Conservation (phyloP, 2,113 vertebrate genomes). For the Bos indicus region DNA sequence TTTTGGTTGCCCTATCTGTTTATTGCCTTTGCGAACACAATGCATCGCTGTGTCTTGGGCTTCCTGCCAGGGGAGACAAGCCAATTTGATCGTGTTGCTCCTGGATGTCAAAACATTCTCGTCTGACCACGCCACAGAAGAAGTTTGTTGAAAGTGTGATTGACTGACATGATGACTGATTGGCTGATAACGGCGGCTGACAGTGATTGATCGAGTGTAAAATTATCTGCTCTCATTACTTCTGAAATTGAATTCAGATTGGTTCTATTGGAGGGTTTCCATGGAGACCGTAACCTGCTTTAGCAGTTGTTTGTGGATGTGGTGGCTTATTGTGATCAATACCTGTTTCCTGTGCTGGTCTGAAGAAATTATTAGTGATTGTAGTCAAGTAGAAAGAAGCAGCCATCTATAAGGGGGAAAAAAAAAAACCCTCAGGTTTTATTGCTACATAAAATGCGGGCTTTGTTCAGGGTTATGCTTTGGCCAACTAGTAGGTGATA, state of each 20-base stretch:
- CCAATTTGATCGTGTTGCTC: constrained; percentile 49
- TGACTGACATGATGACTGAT: constrained; percentile 81
- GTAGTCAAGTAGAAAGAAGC: neutral
- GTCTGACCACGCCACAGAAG: neutral
- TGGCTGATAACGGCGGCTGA: constrained; percentile 82
- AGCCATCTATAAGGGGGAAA: accelerated
- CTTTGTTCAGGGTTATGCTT: neutral
- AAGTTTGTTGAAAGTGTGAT: constrained; percentile 68
- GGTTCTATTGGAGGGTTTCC: constrained; percentile 80
- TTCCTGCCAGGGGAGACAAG: neutral
- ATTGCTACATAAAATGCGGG: neutral
- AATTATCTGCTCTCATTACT: constrained; percentile 82
- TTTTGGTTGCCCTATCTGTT: neutral
- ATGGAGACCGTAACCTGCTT: constrained; percentile 74
- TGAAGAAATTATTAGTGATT: constrained; percentile 36
- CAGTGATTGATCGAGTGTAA: constrained; percentile 84
- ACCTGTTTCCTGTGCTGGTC: constrained; percentile 39
- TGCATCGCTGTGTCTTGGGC: neutral
- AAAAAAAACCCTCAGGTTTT: neutral
- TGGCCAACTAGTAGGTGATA: neutral
- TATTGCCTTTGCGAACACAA: neutral
- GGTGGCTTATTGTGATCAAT: constrained; percentile 60
- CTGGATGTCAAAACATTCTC: constrained; percentile 48
- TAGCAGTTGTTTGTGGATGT: constrained; percentile 51
- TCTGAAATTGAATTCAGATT: constrained; percentile 81